Conservation (phyloP, 1,140 invertebrate species). For the Pseudomyrmex pallidus region DNA sequence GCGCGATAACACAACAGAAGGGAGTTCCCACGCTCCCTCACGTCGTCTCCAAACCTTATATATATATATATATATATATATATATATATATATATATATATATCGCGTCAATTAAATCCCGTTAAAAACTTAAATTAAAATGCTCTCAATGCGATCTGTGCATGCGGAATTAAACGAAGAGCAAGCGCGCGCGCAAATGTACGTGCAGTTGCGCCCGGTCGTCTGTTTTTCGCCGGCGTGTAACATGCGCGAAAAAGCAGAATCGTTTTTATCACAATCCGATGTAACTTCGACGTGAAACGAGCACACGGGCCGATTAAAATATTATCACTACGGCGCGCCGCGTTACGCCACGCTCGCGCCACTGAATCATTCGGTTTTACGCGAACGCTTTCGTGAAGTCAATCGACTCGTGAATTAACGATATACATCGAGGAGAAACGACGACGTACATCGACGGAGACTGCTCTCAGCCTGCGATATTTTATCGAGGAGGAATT, state of each 20-base stretch:
- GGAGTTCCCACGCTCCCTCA: background rate
- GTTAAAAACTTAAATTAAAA: conserved; percentile 53
- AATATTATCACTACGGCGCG: conserved; percentile 66
- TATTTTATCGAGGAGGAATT: conserved; percentile 47
- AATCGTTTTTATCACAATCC: conserved; percentile 28
- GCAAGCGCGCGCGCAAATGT: background rate
- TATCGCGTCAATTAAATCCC: conserved; percentile 41
- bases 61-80: background rate
- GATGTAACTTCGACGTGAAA: conserved; percentile 38
- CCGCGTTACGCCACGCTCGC: conserved; percentile 6
- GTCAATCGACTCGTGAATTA: conserved; percentile 64
- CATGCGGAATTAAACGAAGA: conserved; percentile 24
- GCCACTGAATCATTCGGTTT: conserved; percentile 58
- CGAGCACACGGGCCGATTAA: conserved; percentile 61
- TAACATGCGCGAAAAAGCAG: background rate
- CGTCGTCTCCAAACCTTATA: conserved; percentile 20
- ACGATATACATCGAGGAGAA: conserved; percentile 27
- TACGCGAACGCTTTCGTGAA: conserved; percentile 38
- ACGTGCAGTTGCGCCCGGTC: background rate
- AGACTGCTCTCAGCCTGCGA: conserved; percentile 1
- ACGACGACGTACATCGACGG: background rate
- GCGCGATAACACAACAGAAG: background rate
- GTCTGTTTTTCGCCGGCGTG: background rate
- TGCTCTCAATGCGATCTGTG: background rate
- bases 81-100: no score